Conservation (phyloP, 2,888 invertebrate genomes). For the Formica aserva region DNA sequence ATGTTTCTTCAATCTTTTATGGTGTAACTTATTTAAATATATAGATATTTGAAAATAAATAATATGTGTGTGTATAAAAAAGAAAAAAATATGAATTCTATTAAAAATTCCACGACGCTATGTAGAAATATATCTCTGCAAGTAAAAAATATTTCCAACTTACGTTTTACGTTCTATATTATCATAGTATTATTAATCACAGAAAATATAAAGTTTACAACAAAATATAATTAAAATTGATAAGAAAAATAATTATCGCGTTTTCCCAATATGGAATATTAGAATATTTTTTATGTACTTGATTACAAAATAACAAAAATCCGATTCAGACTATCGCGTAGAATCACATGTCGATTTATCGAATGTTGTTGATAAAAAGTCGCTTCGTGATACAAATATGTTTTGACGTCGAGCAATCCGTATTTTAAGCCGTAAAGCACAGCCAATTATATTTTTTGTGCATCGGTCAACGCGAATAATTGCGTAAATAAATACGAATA, state of each 20-base stretch:
- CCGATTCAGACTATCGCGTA: conserved; percentile 32
- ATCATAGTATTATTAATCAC: neutral
- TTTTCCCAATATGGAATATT: conserved; percentile 24
- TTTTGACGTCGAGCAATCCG: conserved; percentile 49
- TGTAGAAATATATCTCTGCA: neutral
- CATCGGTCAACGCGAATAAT: conserved; percentile 38
- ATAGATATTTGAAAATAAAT: neutral
- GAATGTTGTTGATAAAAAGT: conserved; percentile 52
- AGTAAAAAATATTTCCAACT: neutral
- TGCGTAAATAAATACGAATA: conserved; percentile 54
- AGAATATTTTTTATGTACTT: conserved; percentile 40
- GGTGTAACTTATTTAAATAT: neutral
- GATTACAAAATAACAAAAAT: conserved; percentile 45
- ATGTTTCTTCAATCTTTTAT: neutral
- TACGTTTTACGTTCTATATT: neutral
- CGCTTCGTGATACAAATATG: conserved; percentile 53
- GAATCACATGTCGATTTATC: conserved; percentile 37
- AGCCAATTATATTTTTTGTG: conserved; percentile 50
- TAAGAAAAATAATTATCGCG: neutral
- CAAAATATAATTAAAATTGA: conserved; percentile 23
- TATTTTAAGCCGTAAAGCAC: conserved; percentile 53
- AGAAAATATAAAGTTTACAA: conserved; percentile 19
- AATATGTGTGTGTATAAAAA: neutral
- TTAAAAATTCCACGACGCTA: conserved; percentile 10
- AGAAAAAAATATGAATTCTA: neutral